phyloP scores from a whole-genome alignment of 2,113 vertebrate species.

The Puma concolor region DNA sequence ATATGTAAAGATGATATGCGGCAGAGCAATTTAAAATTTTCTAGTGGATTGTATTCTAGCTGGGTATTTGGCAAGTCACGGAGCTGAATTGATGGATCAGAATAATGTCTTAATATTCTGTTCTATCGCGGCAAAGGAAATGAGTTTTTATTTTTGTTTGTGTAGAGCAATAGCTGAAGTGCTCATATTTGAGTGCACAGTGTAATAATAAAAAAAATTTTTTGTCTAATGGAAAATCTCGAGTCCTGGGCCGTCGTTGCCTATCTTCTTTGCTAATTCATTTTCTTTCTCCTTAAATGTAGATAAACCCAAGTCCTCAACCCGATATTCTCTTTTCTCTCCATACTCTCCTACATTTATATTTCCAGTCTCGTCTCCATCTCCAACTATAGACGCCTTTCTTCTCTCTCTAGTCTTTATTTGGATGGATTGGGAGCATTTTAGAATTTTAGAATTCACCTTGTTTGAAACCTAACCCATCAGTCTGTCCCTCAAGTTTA shows the following conservation, averaged over 20 bases:
- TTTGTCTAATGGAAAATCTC: neutral
- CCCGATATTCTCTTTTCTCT: neutral
- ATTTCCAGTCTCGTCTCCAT: neutral
- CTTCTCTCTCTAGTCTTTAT: neutral
- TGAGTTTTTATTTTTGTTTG: conserved; percentile 60
- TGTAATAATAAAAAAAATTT: neutral
- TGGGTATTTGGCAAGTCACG: conserved; percentile 5
- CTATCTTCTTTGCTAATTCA: neutral
- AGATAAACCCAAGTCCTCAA: neutral
- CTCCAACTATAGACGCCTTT: neutral
- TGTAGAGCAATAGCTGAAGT: neutral
- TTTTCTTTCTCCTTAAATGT: neutral
- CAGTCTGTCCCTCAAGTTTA: neutral
- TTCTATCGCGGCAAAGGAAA: neutral
- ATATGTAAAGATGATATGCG: conserved; percentile 35
- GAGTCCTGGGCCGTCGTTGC: neutral
- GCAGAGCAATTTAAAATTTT: conserved; percentile 59
- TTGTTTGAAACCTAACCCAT: neutral
- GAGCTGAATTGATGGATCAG: neutral
- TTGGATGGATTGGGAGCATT: neutral
- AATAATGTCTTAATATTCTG: conserved; percentile 33
- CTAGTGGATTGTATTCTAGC: conserved; percentile 57
- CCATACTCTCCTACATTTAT: neutral
- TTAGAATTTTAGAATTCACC: neutral
- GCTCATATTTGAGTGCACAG: neutral